Evolutionary conservation across 2,113 vertebrate species (phyloP), one percentile per base, ranked within the genome.

Genomic region (Nothoprocta perdicaria): DNA sequence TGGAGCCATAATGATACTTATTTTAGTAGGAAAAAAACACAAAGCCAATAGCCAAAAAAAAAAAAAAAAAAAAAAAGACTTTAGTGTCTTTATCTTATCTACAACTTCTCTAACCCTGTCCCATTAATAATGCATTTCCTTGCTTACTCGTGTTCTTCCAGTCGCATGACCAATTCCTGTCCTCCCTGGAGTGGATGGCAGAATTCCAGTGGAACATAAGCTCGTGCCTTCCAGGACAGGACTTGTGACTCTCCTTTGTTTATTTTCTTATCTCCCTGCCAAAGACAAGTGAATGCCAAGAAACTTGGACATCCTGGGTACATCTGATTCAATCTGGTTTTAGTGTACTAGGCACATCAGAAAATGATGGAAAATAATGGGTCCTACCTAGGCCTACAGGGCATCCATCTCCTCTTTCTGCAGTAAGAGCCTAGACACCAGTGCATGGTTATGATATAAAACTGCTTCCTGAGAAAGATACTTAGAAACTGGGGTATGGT

Each of bases 111-210:
- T 29, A 89, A 77, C 63, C 38, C 71, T 46, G 52, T 23, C 2
- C 89, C 61, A 91, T 85, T 85, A 89, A 91, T 78, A 92, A 89
- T 31, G 65, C 65, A 71, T 94, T 94, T 92, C 94, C 91, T 91
- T 80, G 72, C 80, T 52, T 26, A 33, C 22, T 58, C 46, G 48
- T 4, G 48, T 22, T 82, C 80, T 71, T 63, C 50, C 66, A 50
- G 60, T 38, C 77, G 60, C 82, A 86, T 74, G 88, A 84, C 94
- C 87, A 93, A 69, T 91, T 80, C 29, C 61, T 74, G 88, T 35
- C 89, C 73, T 62, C 68, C 31, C 82, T 83, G 3, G n/a, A 82
- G 50, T 12, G 63, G 4, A 0, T 89, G 94, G 95, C 92, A 95
- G 50, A 40, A 31, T 60, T 92, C 93, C 95, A 95, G 1, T 0